Evolutionary conservation across 2,797 vertebrate species (phyloP).

Genomic region (Mycteria americana): DNA sequence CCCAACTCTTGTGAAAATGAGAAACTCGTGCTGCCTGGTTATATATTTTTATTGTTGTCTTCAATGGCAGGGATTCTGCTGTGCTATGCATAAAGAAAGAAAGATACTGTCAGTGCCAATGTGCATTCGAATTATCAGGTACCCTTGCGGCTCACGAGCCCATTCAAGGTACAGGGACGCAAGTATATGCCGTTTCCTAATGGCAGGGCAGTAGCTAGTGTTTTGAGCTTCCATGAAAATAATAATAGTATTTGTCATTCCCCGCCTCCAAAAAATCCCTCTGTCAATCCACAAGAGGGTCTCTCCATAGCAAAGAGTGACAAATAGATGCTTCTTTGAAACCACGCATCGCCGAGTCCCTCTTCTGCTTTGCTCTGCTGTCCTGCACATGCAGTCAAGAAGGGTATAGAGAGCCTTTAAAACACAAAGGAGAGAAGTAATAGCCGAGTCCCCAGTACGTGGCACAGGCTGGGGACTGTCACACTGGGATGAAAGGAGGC

Average conservation of each 20-base stretch:
- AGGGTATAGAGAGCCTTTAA: not conserved
- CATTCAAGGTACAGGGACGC: not conserved
- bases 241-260: not conserved
- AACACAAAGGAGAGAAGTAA: not conserved
- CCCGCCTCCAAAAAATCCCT: not conserved
- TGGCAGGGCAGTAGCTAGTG: not conserved
- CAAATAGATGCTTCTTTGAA: not conserved
- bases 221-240: not conserved
- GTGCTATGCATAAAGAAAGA: not conserved
- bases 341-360: accelerated
- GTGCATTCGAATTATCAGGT: not conserved
- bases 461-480: not conserved
- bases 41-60: not conserved
- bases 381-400: not conserved
- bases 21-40: not conserved
- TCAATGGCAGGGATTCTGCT: not conserved
- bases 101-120: not conserved
- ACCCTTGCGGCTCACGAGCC: accelerated
- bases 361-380: not conserved
- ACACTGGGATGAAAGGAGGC: not conserved
- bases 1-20: not conserved
- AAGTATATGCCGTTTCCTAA: not conserved
- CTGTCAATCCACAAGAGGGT: not conserved
- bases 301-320: not conserved
- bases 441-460: accelerated